Percentiles rank a stretch among this genome's conserved stretches.
phyloP scores from a whole-genome alignment of 2,797 vertebrate species.

The Mormyrus hasselquistii region DNA sequence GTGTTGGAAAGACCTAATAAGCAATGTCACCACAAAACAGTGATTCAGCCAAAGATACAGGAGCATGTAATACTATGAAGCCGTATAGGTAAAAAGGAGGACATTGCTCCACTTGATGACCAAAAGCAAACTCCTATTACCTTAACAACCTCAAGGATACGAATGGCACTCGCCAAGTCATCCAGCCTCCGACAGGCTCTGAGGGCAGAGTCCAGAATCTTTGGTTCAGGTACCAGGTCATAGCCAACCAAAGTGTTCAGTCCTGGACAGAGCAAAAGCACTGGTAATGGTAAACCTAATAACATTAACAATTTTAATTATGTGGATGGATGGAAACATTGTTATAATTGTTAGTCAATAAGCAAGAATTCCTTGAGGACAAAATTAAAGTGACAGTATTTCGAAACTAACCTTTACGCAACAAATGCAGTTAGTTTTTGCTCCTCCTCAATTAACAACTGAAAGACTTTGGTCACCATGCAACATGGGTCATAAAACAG shows the following conservation, averaged over 20 bases:
- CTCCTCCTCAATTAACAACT: background rate
- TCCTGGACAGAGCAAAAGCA: conserved; percentile 56
- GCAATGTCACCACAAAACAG: background rate
- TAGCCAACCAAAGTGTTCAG: conserved; percentile 89
- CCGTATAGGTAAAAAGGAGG: background rate
- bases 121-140: conserved; percentile 61
- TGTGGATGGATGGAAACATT: background rate
- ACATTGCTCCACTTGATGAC: background rate
- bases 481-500: background rate
- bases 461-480: background rate
- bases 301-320: background rate
- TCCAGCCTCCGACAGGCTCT: conserved; percentile 86
- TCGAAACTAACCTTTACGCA: background rate
- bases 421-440: background rate
- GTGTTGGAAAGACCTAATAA: background rate
- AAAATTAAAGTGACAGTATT: background rate
- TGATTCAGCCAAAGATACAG: conserved; percentile 82
- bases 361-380: background rate
- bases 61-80: conserved; percentile 76
- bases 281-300: background rate
- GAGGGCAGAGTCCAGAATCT: conserved; percentile 87
- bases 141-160: conserved; percentile 89
- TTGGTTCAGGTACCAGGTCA: conserved; percentile 92
- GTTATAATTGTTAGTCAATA: background rate
- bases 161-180: conserved; percentile 86